Evolutionary conservation across 1,140 invertebrate genomes (phyloP).

Genomic region (Drosophila lowei): DNA sequence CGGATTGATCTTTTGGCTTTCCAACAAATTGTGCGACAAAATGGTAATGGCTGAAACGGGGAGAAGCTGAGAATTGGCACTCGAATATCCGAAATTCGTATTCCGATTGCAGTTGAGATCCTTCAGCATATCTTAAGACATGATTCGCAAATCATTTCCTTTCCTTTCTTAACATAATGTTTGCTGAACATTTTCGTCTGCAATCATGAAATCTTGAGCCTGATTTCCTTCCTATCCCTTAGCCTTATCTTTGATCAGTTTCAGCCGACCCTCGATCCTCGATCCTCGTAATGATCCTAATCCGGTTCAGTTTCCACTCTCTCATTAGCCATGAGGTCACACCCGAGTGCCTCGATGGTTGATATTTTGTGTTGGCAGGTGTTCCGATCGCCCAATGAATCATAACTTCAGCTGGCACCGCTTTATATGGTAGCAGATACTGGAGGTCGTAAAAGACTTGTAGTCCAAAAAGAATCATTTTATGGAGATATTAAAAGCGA

Average conservation of each 20-base stretch:
- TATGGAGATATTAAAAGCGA: conserved; percentile 64
- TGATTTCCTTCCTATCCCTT: too few species aligned
- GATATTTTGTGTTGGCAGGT: conserved; percentile 49
- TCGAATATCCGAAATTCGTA: too few species aligned
- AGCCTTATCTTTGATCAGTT: neutral
- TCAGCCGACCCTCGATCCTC: neutral
- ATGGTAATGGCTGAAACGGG: conserved; percentile 1
- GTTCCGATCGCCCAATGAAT: conserved; percentile 52
- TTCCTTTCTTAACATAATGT: neutral
- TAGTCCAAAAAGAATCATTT: conserved; percentile 55
- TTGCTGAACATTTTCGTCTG: too few species aligned
- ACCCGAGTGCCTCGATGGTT: conserved; percentile 15
- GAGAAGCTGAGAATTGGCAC: neutral
- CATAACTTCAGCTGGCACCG: conserved; percentile 33
- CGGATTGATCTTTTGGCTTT: conserved; percentile 6
- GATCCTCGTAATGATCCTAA: conserved; percentile 4
- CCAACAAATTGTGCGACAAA: conserved; percentile 46
- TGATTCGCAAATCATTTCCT: too few species aligned
- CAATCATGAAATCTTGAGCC: too few species aligned
- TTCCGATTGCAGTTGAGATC: neutral
- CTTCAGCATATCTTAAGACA: too few species aligned
- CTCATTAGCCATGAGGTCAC: conserved; percentile 44
- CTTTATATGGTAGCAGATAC: conserved; percentile 47
- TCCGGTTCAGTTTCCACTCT: conserved; percentile 5
- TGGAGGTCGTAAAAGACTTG: conserved; percentile 51